phyloP scores from a whole-genome alignment of 2,888 invertebrate genomes.

The Pandemis heparana region DNA sequence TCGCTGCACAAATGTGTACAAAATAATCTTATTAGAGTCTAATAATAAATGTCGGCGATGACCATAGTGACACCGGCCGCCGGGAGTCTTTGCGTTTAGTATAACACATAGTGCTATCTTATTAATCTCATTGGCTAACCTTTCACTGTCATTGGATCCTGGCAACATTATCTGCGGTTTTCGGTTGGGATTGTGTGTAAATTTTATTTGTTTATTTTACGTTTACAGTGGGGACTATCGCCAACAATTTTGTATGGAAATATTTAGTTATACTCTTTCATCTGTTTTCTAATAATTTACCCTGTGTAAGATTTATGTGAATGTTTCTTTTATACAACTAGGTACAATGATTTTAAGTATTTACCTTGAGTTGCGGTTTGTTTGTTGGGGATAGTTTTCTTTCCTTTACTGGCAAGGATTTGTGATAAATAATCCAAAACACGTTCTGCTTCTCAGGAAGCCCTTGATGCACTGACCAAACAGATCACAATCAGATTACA shows the following conservation, averaged over 20 bases:
- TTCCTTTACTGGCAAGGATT: not conserved
- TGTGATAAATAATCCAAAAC: constrained; percentile 36
- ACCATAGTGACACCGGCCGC: too few relatives aligned
- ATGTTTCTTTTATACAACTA: not conserved
- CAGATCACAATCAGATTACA: constrained; percentile 71
- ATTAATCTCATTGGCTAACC: not conserved
- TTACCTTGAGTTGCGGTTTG: not conserved
- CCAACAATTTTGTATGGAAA: too few relatives aligned
- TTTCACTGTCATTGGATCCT: not conserved
- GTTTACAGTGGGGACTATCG: too few relatives aligned
- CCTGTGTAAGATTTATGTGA: too few relatives aligned
- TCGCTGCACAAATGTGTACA: too few relatives aligned
- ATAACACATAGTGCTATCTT: not conserved
- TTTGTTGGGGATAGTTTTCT: not conserved
- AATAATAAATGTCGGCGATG: too few relatives aligned
- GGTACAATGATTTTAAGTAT: not conserved
- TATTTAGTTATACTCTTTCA: too few relatives aligned
- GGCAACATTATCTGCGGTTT: not conserved
- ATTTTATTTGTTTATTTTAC: too few relatives aligned
- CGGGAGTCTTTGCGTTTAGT: too few relatives aligned
- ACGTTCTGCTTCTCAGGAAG: constrained; percentile 49
- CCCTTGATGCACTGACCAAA: constrained; percentile 63
- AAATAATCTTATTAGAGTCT: too few relatives aligned
- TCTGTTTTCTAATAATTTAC: too few relatives aligned
- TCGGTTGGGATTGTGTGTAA: too few relatives aligned